phyloP scores from a whole-genome alignment of 2,113 vertebrate species.

The Craseonycteris thonglongyai region DNA sequence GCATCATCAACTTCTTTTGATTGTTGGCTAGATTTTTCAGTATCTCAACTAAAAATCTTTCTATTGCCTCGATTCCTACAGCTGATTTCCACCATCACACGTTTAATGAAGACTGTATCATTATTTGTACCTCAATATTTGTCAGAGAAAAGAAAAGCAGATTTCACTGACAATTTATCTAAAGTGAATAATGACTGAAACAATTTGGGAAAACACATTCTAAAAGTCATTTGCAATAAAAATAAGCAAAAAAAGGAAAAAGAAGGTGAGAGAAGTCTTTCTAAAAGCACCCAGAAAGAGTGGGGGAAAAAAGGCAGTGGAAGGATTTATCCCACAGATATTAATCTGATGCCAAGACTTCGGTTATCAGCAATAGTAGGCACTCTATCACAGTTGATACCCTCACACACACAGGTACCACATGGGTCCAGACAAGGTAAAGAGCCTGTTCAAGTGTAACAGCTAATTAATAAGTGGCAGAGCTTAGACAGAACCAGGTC shows the following conservation, averaged over 20 bases:
- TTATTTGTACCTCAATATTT: constrained; percentile 9
- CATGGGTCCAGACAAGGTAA: neutral
- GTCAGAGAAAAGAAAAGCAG: neutral
- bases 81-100: constrained; percentile 16
- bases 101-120: constrained; percentile 34
- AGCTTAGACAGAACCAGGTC: neutral
- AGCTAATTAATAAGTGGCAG: neutral
- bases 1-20: neutral
- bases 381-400: neutral
- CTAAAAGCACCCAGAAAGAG: neutral
- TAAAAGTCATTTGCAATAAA: constrained; percentile 3
- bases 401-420: neutral
- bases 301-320: neutral
- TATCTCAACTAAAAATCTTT: constrained; percentile 14
- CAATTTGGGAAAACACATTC: neutral
- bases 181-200: neutral
- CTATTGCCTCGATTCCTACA: neutral
- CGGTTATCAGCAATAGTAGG: neutral
- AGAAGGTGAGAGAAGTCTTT: neutral
- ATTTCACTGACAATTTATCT: constrained; percentile 27
- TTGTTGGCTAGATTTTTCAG: neutral
- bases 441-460: neutral
- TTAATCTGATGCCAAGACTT: neutral
- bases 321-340: neutral
- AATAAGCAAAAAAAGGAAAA: neutral